A percentile compares a stretch with the other conserved stretches of the same genome.
Conservation (phyloP, 2,797 vertebrate species). For the Sylvilagus floridanus region DNA sequence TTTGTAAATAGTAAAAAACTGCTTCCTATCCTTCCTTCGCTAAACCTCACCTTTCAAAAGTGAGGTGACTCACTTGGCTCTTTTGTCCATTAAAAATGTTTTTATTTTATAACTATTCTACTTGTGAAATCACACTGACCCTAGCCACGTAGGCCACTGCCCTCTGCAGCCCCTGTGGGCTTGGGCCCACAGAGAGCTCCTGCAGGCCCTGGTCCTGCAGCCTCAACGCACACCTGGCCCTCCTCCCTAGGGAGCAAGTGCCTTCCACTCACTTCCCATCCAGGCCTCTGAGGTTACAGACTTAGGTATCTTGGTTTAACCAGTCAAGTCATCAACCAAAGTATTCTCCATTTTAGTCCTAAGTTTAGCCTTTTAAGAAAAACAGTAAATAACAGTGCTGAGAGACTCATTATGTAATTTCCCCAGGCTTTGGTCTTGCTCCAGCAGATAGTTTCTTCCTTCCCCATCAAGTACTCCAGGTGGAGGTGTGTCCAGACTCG, state of each 20-base stretch:
- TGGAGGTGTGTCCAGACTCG: background rate
- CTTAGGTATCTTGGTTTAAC: conserved; percentile 76
- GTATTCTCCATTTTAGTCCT: conserved; percentile 78
- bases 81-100: conserved; percentile 79
- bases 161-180: background rate
- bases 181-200: background rate
- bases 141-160: conserved; percentile 52
- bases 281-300: conserved; percentile 76
- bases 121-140: conserved; percentile 80
- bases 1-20: conserved; percentile 88
- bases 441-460: conserved; percentile 67
- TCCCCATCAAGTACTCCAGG: conserved; percentile 65
- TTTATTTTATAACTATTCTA: conserved; percentile 82
- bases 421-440: conserved; percentile 62
- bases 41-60: conserved; percentile 82
- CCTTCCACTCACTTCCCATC: conserved; percentile 79
- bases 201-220: conserved; percentile 67
- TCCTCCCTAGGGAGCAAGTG: conserved; percentile 78
- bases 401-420: conserved; percentile 73
- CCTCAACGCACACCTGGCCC: conserved; percentile 80
- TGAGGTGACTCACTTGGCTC: conserved; percentile 84
- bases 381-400: conserved; percentile 52
- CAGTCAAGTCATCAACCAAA: conserved; percentile 81
- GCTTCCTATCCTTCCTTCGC: conserved; percentile 84
- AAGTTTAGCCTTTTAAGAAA: conserved; percentile 79